Conservation (phyloP, 2,888 invertebrate species). For the Notodonta dromedarius region DNA sequence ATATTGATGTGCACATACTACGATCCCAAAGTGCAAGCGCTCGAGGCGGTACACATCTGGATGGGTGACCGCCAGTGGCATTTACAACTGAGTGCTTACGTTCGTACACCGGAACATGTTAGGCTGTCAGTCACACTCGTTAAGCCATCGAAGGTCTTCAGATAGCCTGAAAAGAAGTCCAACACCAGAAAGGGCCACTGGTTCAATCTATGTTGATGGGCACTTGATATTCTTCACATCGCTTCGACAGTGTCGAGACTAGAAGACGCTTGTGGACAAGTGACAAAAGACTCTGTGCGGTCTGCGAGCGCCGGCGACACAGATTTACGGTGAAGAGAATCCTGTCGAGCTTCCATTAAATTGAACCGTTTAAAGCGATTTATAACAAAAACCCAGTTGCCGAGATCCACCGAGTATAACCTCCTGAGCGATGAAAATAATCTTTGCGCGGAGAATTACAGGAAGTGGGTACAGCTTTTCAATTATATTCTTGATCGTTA, state of each 20-base stretch:
- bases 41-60: too few species aligned
- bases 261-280: slow-evolving; percentile 50
- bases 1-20: too few species aligned
- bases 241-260: slow-evolving; percentile 15
- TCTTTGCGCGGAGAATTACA: background rate
- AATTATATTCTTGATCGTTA: background rate
- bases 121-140: too few species aligned
- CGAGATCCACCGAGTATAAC: slow-evolving; percentile 9
- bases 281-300: slow-evolving; percentile 56
- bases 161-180: too few species aligned
- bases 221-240: background rate
- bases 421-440: background rate
- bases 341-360: slow-evolving; percentile 43
- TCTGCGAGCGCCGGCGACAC: slow-evolving; percentile 37
- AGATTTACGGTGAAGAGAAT: slow-evolving; percentile 51
- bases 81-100: too few species aligned
- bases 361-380: slow-evolving; percentile 43
- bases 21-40: too few species aligned
- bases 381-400: slow-evolving; percentile 38
- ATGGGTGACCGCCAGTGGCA: too few species aligned
- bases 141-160: too few species aligned
- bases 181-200: too few species aligned
- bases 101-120: too few species aligned
- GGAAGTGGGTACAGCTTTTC: background rate
- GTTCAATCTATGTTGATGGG: too few species aligned